A percentile compares a stretch with the other conserved stretches of the same genome.
phyloP scores from a whole-genome alignment of 2,888 invertebrate genomes.

The Pyrrhosoma nymphula region DNA sequence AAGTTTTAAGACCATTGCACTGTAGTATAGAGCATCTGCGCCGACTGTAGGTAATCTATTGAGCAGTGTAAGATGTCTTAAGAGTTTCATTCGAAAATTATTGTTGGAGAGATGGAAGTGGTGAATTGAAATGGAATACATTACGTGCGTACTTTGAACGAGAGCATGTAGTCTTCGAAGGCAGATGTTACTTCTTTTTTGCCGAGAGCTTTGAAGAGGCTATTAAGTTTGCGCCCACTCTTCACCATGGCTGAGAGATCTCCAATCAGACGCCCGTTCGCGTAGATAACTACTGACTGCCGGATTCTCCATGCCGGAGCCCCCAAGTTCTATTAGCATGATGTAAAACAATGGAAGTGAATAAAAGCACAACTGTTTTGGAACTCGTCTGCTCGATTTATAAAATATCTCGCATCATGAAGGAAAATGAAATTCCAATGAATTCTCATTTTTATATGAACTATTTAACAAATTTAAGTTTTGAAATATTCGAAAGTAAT shows the following conservation, averaged over 20 bases:
- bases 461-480: no score
- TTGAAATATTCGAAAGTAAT: background rate
- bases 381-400: no score
- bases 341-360: background rate
- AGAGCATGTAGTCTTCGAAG: background rate
- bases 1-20: no score
- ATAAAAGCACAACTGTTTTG: no score
- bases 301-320: background rate
- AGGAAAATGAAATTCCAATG: no score
- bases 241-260: background rate
- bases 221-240: background rate
- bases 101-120: no score
- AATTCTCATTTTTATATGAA: no score
- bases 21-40: no score
- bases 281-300: constrained; percentile 6
- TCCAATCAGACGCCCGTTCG: background rate
- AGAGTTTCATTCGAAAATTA: no score
- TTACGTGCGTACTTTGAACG: constrained; percentile 1
- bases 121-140: background rate
- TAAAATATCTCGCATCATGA: no score
- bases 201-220: background rate
- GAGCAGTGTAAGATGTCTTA: no score
- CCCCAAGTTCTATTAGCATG: background rate
- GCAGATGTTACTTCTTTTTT: background rate
- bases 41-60: no score